phyloP scores from a whole-genome alignment of 2,888 invertebrate species.

The Diadegma fenestrale region DNA sequence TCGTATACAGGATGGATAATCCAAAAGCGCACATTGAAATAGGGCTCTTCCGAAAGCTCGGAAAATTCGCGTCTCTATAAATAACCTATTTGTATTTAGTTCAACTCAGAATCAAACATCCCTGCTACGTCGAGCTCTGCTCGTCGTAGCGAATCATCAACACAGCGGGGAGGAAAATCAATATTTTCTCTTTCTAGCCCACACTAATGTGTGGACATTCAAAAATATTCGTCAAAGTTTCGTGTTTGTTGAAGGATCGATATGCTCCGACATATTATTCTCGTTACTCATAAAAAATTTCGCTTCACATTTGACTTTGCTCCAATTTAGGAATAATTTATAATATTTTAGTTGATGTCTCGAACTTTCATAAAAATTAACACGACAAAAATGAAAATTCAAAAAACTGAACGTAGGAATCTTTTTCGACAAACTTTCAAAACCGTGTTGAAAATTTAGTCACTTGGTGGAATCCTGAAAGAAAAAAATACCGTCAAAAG shows the following conservation, averaged over 20 bases:
- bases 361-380: too few species aligned
- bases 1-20: slow-evolving; percentile 24
- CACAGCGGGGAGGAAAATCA: background rate
- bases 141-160: background rate
- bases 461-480: background rate
- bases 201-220: background rate
- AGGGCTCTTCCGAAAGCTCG: slow-evolving; percentile 50
- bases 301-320: too few species aligned
- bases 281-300: too few species aligned
- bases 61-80: slow-evolving; percentile 19
- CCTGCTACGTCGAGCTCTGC: background rate
- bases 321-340: too few species aligned
- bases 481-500: background rate
- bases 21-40: slow-evolving; percentile 34
- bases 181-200: background rate
- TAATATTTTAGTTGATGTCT: too few species aligned
- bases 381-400: too few species aligned
- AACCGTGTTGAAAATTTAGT: background rate
- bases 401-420: background rate
- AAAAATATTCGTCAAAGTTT: too few species aligned
- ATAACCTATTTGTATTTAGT: background rate
- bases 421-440: background rate
- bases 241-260: too few species aligned
- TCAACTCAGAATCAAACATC: background rate
- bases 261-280: too few species aligned